Evolutionary conservation across 2,888 invertebrate genomes (phyloP), one percentile per base, ranked within the genome.

Genomic region (Anodontia alba): DNA sequence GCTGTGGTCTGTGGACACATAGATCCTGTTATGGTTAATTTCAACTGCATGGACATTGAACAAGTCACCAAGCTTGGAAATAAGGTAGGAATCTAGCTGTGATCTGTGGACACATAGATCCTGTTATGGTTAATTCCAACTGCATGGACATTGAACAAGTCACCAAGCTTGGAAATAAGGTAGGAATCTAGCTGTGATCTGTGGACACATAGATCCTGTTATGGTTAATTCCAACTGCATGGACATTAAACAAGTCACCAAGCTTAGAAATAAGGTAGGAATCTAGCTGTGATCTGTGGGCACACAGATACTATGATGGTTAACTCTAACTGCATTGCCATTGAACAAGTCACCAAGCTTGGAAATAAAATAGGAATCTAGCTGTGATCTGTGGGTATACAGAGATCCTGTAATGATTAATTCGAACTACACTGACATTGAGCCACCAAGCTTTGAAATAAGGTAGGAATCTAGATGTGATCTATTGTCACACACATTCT

Each of bases 401-500:
- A 0, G n/a, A n/a, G 99, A 99, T 95, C 99, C 99, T 90, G 97
- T 99, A 83, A 99, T 99, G 99, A 98, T 99, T 86, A 98, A 99
- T 94, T 98, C 99, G 0, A 98, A 98, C 93, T 96, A 96, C 87
- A 95, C 96, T 69, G 97, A 99, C 92, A 97, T 97, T 90, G 98
- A 98, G 97, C 96, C 17, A 95, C 95, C 89, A 95, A 95, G 87
- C 95, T 96, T 51, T 97, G 96, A 0, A 95, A 95, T 84, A 96
- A 96, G 95, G 96, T 96, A 91, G 88, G 90, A 38, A 42, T 23
- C n/a, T n/a, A n/a, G n/a, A n/a, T n/a, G n/a, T n/a, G n/a, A n/a
- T n/a, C n/a, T n/a, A n/a, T 92, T 99, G 99, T 43, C 99, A 99
- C 94, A 99, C 99, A n/a, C 99, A 99, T 95, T 99, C 99, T 90